Percentiles rank a stretch among this genome's conserved stretches.
These are phyloP conservation scores for Eospalax fontanierii DNA, from an alignment of 2,797 vertebrate species.

Conservation along the genomic window DNA sequence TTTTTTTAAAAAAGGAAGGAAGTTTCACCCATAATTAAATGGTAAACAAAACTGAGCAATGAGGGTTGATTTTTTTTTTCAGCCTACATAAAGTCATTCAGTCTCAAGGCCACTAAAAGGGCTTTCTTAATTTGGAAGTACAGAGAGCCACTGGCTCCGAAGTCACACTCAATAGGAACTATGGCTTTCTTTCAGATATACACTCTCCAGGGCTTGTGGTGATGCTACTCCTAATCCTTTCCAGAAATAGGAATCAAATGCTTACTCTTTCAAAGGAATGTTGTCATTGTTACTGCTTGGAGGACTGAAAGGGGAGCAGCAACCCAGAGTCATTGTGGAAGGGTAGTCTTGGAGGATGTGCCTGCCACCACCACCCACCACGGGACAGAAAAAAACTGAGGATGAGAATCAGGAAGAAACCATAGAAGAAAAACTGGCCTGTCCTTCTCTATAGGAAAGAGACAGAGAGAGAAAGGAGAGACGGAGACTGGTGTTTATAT, in stretches of 20 bases:
- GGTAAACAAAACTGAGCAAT: slow-evolving; percentile 37
- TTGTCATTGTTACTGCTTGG: not conserved
- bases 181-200: slow-evolving; percentile 2
- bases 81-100: not conserved
- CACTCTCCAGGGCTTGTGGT: not conserved
- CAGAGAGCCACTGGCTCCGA: not conserved
- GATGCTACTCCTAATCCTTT: not conserved
- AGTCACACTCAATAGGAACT: not conserved
- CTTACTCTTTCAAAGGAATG: slow-evolving; percentile 23
- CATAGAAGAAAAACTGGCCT: not conserved
- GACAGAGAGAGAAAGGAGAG: not conserved
- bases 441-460: not conserved
- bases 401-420: not conserved
- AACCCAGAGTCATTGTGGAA: not conserved
- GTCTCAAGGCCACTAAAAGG: not conserved
- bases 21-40: slow-evolving; percentile 68
- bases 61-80: not conserved
- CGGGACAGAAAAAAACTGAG: not conserved
- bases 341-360: not conserved
- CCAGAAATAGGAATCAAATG: slow-evolving; percentile 54
- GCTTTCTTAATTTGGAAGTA: slow-evolving; percentile 1
- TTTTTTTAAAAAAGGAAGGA: slow-evolving; percentile 44
- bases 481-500: not conserved
- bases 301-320: not conserved
- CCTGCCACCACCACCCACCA: not conserved